These are phyloP conservation scores for Numida meleagris DNA, from an alignment of 2,113 vertebrate species.

Conservation along the genomic window DNA sequence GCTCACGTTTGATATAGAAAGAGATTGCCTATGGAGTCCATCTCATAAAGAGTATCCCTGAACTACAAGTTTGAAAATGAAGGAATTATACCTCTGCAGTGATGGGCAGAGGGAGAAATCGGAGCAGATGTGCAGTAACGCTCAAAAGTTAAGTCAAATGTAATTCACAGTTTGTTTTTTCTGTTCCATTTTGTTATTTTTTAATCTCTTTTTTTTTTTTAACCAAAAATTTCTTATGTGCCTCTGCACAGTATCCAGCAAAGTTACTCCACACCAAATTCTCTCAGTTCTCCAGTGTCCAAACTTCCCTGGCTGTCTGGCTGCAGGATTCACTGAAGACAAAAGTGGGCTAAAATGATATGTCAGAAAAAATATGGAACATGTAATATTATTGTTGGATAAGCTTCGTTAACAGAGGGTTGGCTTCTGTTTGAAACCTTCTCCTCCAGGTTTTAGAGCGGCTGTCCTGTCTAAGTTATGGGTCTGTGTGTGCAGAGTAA, in stretches of 20 bases:
- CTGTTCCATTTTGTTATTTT: not conserved
- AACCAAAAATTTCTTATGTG: not conserved
- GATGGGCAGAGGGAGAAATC: not conserved
- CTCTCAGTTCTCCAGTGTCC: not conserved
- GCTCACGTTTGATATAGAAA: not conserved
- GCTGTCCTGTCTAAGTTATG: not conserved
- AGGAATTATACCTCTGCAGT: not conserved
- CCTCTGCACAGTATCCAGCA: not conserved
- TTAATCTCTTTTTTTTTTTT: not conserved
- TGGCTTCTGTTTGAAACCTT: conserved; percentile 14
- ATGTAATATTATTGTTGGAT: not conserved
- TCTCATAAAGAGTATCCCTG: not conserved
- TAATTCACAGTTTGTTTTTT: not conserved
- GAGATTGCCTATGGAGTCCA: fast-evolving
- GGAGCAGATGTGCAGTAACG: fast-evolving
- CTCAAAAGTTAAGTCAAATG: not conserved
- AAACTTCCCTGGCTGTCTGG: not conserved
- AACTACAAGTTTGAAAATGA: not conserved
- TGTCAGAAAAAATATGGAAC: conserved; percentile 1
- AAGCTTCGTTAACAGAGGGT: not conserved
- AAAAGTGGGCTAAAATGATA: not conserved
- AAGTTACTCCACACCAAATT: not conserved
- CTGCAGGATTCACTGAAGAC: not conserved
- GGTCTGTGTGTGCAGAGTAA: not conserved
- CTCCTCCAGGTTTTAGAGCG: not conserved